Conservation (phyloP, 2,888 invertebrate species). For the Sinelater perroti region DNA sequence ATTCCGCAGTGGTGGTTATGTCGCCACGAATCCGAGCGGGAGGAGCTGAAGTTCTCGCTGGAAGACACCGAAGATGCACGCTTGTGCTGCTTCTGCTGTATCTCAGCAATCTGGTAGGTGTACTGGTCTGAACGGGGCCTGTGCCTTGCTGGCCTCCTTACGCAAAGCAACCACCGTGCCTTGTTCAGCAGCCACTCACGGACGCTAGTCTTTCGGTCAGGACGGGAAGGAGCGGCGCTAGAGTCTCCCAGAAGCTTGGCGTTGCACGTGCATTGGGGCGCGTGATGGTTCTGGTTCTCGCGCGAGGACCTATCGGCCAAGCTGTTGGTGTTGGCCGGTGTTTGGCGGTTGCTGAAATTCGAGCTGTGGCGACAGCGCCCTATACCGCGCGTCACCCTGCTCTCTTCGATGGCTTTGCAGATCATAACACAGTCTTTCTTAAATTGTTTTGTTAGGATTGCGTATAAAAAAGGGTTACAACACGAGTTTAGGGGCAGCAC, state of each 20-base stretch:
- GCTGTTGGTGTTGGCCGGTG: constrained; percentile 87
- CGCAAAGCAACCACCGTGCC: constrained; percentile 64
- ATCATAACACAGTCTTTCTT: constrained; percentile 96
- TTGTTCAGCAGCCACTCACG: constrained; percentile 60
- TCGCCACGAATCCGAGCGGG: constrained; percentile 87
- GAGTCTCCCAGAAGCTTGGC: constrained; percentile 65
- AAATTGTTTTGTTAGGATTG: constrained; percentile 96
- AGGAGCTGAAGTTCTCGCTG: constrained; percentile 89
- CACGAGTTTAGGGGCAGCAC: constrained; percentile 95
- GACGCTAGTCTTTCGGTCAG: constrained; percentile 53
- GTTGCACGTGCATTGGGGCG: constrained; percentile 68
- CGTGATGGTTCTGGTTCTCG: constrained; percentile 70
- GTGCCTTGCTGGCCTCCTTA: constrained; percentile 54
- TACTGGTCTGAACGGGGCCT: constrained; percentile 71
- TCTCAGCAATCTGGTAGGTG: constrained; percentile 78
- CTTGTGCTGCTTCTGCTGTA: constrained; percentile 78
- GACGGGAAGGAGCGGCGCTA: constrained; percentile 51
- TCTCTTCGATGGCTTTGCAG: constrained; percentile 95
- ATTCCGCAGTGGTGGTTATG: constrained; percentile 80
- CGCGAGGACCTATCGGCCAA: constrained; percentile 81
- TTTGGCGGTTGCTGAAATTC: constrained; percentile 87
- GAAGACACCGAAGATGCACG: constrained; percentile 86
- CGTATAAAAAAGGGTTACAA: constrained; percentile 97
- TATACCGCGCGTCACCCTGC: constrained; percentile 86
- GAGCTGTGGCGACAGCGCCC: constrained; percentile 86